These are phyloP conservation scores for Corythaeola cristata DNA, from an alignment of 2,113 vertebrate genomes.

Conservation along the genomic window DNA sequence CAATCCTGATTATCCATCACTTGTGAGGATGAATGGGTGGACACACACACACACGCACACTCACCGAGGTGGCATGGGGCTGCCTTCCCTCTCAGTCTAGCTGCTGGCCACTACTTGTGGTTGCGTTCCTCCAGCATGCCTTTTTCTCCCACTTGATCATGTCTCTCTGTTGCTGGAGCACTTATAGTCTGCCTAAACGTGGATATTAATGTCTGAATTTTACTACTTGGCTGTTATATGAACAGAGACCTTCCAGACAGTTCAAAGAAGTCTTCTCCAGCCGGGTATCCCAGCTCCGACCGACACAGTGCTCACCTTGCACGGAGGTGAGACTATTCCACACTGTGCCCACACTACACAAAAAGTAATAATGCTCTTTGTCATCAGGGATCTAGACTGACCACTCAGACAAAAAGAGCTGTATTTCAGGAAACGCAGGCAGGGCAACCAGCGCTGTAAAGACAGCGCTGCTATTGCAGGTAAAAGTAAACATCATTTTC, in stretches of 20 bases:
- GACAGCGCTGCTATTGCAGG: not conserved
- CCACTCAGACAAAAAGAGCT: too few relatives aligned
- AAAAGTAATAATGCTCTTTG: too few relatives aligned
- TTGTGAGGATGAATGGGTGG: not conserved
- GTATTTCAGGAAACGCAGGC: too few relatives aligned
- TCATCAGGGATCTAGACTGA: too few relatives aligned
- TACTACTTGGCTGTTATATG: not conserved
- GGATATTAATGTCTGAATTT: not conserved
- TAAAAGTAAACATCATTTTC: not conserved
- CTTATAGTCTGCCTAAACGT: not conserved
- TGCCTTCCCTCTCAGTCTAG: not conserved
- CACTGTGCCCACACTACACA: not conserved
- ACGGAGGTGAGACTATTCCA: not conserved
- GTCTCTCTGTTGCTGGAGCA: not conserved
- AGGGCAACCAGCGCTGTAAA: not conserved
- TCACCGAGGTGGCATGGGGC: not conserved
- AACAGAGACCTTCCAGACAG: not conserved
- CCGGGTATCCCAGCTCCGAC: accelerated
- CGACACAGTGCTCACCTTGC: accelerated
- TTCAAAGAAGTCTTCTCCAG: not conserved
- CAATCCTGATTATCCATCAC: not conserved
- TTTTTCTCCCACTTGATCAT: not conserved
- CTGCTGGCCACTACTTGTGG: not conserved
- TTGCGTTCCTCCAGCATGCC: not conserved
- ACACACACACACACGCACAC: accelerated